Percentiles rank a stretch among this genome's conserved stretches.
phyloP scores from a whole-genome alignment of 2,113 vertebrate species.

The Ciconia maguari region DNA sequence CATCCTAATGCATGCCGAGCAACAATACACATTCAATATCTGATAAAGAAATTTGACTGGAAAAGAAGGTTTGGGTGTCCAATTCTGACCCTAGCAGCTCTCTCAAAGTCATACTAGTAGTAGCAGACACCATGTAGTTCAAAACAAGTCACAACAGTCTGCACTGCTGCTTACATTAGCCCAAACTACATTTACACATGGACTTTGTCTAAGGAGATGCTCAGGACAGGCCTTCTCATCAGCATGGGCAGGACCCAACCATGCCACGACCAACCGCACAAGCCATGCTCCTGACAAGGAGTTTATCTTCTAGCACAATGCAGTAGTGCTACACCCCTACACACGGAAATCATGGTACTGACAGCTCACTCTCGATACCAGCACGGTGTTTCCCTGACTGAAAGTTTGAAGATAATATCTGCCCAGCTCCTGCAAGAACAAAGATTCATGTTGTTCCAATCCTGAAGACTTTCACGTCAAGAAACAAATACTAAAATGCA shows the following conservation, averaged over 20 bases:
- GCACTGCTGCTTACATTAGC: neutral
- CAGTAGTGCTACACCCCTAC: neutral
- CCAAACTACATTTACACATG: neutral
- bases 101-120: neutral
- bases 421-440: neutral
- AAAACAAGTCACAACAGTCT: neutral
- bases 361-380: neutral
- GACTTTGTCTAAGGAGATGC: neutral
- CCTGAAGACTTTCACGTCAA: neutral
- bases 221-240: neutral
- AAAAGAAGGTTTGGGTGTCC: neutral
- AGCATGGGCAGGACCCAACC: neutral
- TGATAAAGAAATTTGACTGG: neutral
- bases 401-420: neutral
- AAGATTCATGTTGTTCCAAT: neutral
- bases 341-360: neutral
- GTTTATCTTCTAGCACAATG: neutral
- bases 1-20: neutral
- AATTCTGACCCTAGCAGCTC: neutral
- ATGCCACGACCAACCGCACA: neutral
- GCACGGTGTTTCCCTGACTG: neutral
- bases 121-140: neutral
- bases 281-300: neutral
- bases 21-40: neutral
- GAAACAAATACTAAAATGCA: neutral